Base-by-base conservation (phyloP, 2,888 invertebrate species). In the Cetonia aurata region DNA sequence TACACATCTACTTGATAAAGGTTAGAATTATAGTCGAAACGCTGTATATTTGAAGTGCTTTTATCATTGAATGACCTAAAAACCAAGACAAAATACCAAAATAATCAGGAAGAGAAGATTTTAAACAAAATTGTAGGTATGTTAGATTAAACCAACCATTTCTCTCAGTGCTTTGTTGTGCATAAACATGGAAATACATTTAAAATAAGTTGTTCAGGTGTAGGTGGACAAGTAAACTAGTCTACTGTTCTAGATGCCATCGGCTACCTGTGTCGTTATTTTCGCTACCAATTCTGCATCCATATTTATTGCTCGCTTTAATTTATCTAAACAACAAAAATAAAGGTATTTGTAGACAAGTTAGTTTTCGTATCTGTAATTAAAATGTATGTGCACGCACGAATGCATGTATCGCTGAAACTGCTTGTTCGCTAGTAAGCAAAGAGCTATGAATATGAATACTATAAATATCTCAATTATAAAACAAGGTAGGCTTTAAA, bases 211-310 rank as follows among this genome's bases (percentile, higher is more conserved):
- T 74, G 73, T 73, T 71, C 59, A 41, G 52, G 73, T 67, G 76
- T 76, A 74, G 76, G 76, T 75, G 76, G 76, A 76, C 76, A 74
- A 71, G 72, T 73, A 73, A 73, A 74, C 74, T 72, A 74, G 74
- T 73, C 74, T 75, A 74, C 75, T 70, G 73, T 73, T 74, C 67
- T 71, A 60, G 70, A 70, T 72, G 72, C 72, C 72, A 72, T 59
- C 69, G 72, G 70, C 69, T 70, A 70, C 69, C 70, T 72, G 67
- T 72, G 67, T 56, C 52, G 59, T 69, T 60, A 57, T 59, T 69
- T 69, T 65, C 56, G 69, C 70, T 72, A 70, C 69, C 70, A 68
- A 68, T 57, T 25, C 48, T 62, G 57, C 57, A 48, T 41, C 46
- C 46, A 56, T 71, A 71, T 71, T 71, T 71, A 71, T 71, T 69